Base-by-base conservation (phyloP, 2,113 vertebrate species). In the Litocranius walleri region DNA sequence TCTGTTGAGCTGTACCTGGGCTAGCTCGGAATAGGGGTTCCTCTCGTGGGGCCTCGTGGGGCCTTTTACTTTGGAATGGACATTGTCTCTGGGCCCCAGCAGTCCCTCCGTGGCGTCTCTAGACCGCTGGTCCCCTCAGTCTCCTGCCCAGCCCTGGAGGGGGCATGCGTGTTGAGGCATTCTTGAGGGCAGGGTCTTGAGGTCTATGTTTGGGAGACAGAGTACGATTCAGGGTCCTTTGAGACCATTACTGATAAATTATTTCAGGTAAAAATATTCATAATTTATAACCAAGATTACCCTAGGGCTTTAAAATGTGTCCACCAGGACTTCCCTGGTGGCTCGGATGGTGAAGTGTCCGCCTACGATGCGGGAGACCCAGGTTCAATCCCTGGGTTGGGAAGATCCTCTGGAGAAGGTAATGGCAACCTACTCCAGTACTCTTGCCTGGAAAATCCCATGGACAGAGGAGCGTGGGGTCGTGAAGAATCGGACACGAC, bases 401-500 rank as follows among this genome's bases (percentile, higher is more conserved):
- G 61, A 33, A 33, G 61, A 62, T 33, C 14, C 61, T 33, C 61
- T 62, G 30, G 14, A 62, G 30, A 62, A 62, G 61, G 30, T 29
- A 62, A 0, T 7, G 61, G 30, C 61, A 33, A 7, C 30, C 61
- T 14, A 16, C 61, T 62, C 30, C 6, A 62, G 61, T 7, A 62
- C 61, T 62, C 61, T 62, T 33, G 61, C 6, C 3, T 33, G 61
- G 61, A 62, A 62, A 62, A 62, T 16, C 29, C 61, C 29, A 62
- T 62, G 13, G 61, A 62, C 61, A 15, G 13, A 30, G 61, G 29
- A 62, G 61, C 61, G 1, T 62, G 61, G 61, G 1, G 61, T 62
- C 3, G 0, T 1, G 3, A 30, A 62, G 61, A 15, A 29, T 30
- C 0, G 29, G 59, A 30, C 61, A 30, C 1, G 29, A 62, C 61